Base-by-base conservation (phyloP, 2,797 vertebrate genomes). In the Gymnoscopelus braueri region DNA sequence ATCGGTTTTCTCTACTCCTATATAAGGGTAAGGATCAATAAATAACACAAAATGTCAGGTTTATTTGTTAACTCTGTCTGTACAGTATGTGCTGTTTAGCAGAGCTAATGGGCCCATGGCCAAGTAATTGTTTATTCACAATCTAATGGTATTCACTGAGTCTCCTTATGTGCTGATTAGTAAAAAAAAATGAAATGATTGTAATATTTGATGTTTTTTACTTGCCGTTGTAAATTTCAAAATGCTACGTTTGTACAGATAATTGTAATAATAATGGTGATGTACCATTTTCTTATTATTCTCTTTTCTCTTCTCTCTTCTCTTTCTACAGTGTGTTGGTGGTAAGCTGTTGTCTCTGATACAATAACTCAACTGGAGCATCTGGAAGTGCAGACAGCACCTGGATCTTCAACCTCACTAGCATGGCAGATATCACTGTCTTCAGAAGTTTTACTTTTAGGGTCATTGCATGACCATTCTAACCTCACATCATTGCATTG, bases 21-120 rank as follows among this genome's bases (percentile, higher is more conserved):
- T 79, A 82, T 69, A 51, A 51, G 48, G 39, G n/a, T 49, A 23
- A 44, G 23, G 23, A 64, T 48, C 54, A 60, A 26, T 29, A 39
- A 29, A 67, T 15, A 0, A 51, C 53, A 23, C 8, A 3, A 49
- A 10, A 52, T 49, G 60, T 75, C 50, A 14, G 39, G 15, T 35
- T 32, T 19, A 1, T 51, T 15, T 51, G 6, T 51, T 29, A 29
- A 19, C 19, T 19, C 19, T 19, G 19, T 19, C 19, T 29, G 26
- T 29, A 3, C 3, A 3, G 26, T 29, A 29, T 29, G 26, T 29
- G 26, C 26, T 29, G 26, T 29, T 29, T 29, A 29, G 26, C 26
- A 29, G 26, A 29, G 26, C 26, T 29, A 29, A 29, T 29, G 26
- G 26, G 1, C 2, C 26, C 26, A 29, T 29, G 26, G 26, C 26